Conservation (phyloP, 2,888 invertebrate species). For the Lasius platythorax region DNA sequence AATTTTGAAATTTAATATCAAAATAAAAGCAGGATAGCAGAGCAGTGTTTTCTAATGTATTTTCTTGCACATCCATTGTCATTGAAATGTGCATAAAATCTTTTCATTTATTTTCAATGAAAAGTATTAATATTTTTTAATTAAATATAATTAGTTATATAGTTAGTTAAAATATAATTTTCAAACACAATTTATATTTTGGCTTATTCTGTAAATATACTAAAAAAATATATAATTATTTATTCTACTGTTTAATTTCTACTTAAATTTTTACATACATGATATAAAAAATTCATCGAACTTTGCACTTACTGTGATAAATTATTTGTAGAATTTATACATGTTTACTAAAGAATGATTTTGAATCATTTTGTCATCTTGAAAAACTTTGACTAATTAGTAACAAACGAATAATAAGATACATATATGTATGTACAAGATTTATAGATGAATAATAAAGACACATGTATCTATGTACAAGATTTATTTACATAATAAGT, state of each 20-base stretch:
- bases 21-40: slow-evolving; percentile 34
- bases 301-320: slow-evolving; percentile 23
- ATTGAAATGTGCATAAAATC: slow-evolving; percentile 13
- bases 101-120: slow-evolving; percentile 13
- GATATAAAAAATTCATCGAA: neutral
- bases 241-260: slow-evolving; percentile 18
- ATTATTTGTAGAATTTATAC: slow-evolving; percentile 23
- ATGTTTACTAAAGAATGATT: slow-evolving; percentile 10
- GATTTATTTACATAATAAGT: slow-evolving; percentile 31
- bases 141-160: neutral
- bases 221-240: slow-evolving; percentile 29
- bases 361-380: neutral
- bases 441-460: neutral
- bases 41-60: slow-evolving; percentile 45
- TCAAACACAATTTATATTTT: slow-evolving; percentile 1
- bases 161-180: neutral
- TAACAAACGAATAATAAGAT: slow-evolving; percentile 12
- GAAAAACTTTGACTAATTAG: neutral
- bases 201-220: slow-evolving; percentile 79
- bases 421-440: neutral
- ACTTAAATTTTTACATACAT: slow-evolving; percentile 3
- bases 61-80: slow-evolving; percentile 34
- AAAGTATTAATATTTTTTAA: slow-evolving; percentile 37
- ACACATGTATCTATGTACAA: neutral
- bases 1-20: slow-evolving; percentile 43